Percentiles rank a stretch among this genome's conserved stretches.
Conservation (phyloP, 2,113 vertebrate genomes). For the Bombycilla garrulus region DNA sequence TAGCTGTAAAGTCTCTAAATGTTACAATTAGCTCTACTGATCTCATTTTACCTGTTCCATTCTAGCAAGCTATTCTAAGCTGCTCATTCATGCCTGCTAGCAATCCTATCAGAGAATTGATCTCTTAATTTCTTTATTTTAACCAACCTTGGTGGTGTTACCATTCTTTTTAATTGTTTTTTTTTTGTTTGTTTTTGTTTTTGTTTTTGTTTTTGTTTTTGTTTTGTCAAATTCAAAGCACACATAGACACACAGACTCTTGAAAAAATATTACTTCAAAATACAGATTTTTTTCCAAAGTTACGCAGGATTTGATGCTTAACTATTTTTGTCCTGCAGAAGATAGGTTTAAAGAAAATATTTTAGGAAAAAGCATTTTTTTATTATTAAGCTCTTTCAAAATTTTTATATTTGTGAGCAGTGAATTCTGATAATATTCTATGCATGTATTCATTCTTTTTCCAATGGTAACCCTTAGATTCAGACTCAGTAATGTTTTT, state of each 20-base stretch:
- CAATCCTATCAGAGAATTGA: not conserved
- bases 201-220: not conserved
- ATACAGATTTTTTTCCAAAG: not conserved
- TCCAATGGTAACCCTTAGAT: not conserved
- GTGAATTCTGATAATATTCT: not conserved
- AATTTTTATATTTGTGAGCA: not conserved
- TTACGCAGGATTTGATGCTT: not conserved
- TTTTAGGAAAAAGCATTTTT: not conserved
- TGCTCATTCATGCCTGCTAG: not conserved
- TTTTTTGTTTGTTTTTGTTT: not conserved
- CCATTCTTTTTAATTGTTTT: not conserved
- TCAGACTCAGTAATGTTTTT: not conserved
- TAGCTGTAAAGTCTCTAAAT: not conserved
- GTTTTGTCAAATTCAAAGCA: not conserved
- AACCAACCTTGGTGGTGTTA: not conserved
- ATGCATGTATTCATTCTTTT: not conserved
- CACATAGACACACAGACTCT: not conserved
- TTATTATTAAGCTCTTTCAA: not conserved
- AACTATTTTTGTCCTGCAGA: not conserved
- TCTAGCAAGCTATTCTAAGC: not conserved
- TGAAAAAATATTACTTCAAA: not conserved
- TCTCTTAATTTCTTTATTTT: not conserved
- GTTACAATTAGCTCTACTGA: not conserved
- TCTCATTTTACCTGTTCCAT: not conserved
- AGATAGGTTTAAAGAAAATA: not conserved